Percentiles rank a stretch among this genome's conserved stretches.
These are phyloP conservation scores for Lepisosteus oculatus DNA, from an alignment of 2,113 vertebrate genomes.

Conservation along the genomic window DNA sequence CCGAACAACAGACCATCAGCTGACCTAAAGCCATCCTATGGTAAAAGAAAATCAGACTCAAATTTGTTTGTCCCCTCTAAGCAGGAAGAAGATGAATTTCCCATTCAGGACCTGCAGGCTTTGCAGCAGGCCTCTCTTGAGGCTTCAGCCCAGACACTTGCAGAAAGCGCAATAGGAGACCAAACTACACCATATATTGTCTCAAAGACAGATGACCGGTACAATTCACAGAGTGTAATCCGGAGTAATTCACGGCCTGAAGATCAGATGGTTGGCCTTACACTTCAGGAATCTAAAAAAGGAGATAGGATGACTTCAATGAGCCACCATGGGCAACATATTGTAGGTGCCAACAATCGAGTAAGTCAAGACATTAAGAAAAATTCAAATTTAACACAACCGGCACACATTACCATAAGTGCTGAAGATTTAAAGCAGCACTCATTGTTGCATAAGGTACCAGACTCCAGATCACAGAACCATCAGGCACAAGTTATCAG, in stretches of 20 bases:
- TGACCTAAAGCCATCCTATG: slow-evolving; percentile 74
- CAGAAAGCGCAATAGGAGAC: slow-evolving; percentile 63
- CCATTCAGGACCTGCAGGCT: slow-evolving; percentile 81
- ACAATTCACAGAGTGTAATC: slow-evolving; percentile 89
- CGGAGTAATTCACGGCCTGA: slow-evolving; percentile 86
- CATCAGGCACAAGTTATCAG: slow-evolving; percentile 71
- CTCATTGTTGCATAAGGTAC: slow-evolving; percentile 73
- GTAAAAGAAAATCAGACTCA: slow-evolving; percentile 81
- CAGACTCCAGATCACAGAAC: slow-evolving; percentile 73
- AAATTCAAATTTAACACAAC: slow-evolving; percentile 66
- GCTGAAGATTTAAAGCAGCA: slow-evolving; percentile 81
- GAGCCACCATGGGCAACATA: slow-evolving; percentile 73
- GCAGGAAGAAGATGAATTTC: slow-evolving; percentile 72
- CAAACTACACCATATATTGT: slow-evolving; percentile 79
- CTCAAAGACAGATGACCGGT: slow-evolving; percentile 87
- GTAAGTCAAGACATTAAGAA: slow-evolving; percentile 72
- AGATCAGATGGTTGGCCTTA: slow-evolving; percentile 78
- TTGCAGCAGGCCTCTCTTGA: slow-evolving; percentile 79
- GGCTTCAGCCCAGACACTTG: slow-evolving; percentile 66
- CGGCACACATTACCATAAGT: slow-evolving; percentile 69
- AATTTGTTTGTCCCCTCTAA: slow-evolving; percentile 69
- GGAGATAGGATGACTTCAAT: slow-evolving; percentile 74
- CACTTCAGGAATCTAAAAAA: slow-evolving; percentile 72
- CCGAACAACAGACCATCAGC: slow-evolving; percentile 75
- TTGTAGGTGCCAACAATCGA: slow-evolving; percentile 63